Evolutionary conservation across 2,888 invertebrate species (phyloP), one percentile per base, ranked within the genome.

Genomic region (Tetrapedia diversipes): DNA sequence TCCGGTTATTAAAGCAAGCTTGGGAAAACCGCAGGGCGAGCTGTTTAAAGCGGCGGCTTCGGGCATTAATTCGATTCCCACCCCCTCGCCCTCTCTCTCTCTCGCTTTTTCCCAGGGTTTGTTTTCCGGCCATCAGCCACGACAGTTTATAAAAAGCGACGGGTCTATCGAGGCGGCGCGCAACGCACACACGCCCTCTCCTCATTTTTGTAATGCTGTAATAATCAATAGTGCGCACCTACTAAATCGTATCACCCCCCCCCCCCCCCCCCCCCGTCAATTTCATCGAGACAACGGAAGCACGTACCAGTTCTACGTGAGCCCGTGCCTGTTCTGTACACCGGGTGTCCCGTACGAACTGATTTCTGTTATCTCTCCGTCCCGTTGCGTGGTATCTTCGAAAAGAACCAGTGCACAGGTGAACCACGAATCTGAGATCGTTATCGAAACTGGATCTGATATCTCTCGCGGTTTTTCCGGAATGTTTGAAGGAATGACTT

Each of bases 1-100:
- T 73, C 83, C 75, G 80, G 83, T 88, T 88, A 87, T 86, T 87
- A 87, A 86, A 88, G 82, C 70, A 61, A 71, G 57, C 54, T 63
- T 49, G 43, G 71, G 57, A 59, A 77, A 77, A 68, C 63, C 75
- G 34, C 59, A 32, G 57, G 61, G 59, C 43, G 57, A 37, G 57
- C 45, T 51, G 76, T 77, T 77, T 77, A 70, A 77, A 78, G 67
- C 71, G 66, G 66, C 78, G 66, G 77, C 77, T 71, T 77, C 49
- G 24, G 66, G 54, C 66, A 77, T 78, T 78, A 78, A 78, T 71
- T 78, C 78, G 78, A 77, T 67, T 78, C 71, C 43, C 69, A n/a
- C n/a, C 34, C 19, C 45, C 29, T 24, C 32, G 37, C 29, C 47
- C 47, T 10, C 34, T 4, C 27, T 16, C 45, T 8, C 29, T 37